A percentile compares a stretch with the other conserved stretches of the same genome.
Conservation (phyloP, 2,888 invertebrate species). For the Dryadula phaetusa region DNA sequence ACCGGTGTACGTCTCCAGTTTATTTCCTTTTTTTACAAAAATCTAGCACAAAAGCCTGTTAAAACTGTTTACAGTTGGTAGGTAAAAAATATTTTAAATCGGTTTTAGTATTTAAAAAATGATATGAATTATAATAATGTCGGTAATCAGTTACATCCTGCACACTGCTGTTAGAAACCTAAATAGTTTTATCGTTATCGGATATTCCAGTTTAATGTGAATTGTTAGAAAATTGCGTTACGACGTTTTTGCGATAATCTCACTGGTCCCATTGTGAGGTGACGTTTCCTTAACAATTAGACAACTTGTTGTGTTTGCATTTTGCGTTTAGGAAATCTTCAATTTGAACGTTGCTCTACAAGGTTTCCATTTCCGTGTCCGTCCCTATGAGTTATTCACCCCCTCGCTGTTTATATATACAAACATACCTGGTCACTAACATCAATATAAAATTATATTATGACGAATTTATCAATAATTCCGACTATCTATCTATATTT, state of each 20-base stretch:
- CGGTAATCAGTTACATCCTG: slow-evolving; percentile 7
- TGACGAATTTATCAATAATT: slow-evolving; percentile 1
- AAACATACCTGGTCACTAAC: not conserved
- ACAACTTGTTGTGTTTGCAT: no score
- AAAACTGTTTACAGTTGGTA: not conserved
- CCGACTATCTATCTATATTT: no score
- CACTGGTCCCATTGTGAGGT: no score
- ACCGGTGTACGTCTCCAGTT: not conserved
- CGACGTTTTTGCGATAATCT: not conserved
- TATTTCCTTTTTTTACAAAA: no score
- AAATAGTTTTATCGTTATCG: slow-evolving; percentile 5
- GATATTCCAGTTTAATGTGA: slow-evolving; percentile 27
- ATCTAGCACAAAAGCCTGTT: not conserved
- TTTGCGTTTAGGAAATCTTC: no score
- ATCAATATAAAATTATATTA: not conserved
- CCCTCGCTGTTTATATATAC: slow-evolving; percentile 20
- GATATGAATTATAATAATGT: no score
- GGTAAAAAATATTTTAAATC: not conserved
- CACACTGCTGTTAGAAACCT: not conserved
- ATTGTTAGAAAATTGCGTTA: slow-evolving; percentile 17
- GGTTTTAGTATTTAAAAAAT: no score
- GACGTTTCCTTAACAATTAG: no score
- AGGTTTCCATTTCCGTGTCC: slow-evolving; percentile 11
- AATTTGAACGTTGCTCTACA: no score
- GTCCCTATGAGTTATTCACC: slow-evolving; percentile 28